Base-by-base conservation (phyloP, 2,113 vertebrate genomes). In the Sakesphorus luctuosus region DNA sequence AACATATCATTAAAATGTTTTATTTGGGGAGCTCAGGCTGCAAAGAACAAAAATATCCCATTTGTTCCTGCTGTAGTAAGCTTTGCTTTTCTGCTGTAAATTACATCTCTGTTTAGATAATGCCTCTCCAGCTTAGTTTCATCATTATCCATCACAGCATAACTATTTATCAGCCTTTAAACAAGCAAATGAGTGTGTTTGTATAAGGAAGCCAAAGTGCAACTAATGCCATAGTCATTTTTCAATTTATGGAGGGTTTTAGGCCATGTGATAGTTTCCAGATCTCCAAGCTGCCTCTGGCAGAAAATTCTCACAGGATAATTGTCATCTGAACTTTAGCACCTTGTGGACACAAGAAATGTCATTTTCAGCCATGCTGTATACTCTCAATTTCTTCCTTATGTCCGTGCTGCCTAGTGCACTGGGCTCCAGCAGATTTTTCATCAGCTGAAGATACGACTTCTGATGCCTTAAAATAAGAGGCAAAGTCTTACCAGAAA, bases 211-310 rank as follows among this genome's bases (percentile, higher is more conserved):
- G 72, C 36, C 89, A 72, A 77, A 93, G 81, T 74, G 74, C 40
- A 84, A 81, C 43, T 75, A 93, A 89, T 80, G 65, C 84, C 79
- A 82, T 28, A 76, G 50, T 61, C 46, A 90, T 94, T 96, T 96
- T 95, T 97, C 94, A 92, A 26, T 89, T 73, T 93, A 94, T 19
- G 47, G 79, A 66, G 24, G 40, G 38, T 35, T 75, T 91, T 76
- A 90, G 88, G 93, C 80, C 73, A 84, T 76, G 69, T 90, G 91
- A 86, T 87, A 75, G 69, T 95, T 96, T 95, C 96, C 94, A 96
- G 91, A 91, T 33, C 31, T 44, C 52, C 69, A 90, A 89, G 55
- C 50, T 94, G 55, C 31, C 58, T 53, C 68, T 81, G 53, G 76
- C 43, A 95, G n/a, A 83, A 92, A 93, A 93, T 68, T 68, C 58